These are phyloP conservation scores for Capitulum mitella DNA, from an alignment of 2,888 invertebrate genomes.

Conservation along the genomic window DNA sequence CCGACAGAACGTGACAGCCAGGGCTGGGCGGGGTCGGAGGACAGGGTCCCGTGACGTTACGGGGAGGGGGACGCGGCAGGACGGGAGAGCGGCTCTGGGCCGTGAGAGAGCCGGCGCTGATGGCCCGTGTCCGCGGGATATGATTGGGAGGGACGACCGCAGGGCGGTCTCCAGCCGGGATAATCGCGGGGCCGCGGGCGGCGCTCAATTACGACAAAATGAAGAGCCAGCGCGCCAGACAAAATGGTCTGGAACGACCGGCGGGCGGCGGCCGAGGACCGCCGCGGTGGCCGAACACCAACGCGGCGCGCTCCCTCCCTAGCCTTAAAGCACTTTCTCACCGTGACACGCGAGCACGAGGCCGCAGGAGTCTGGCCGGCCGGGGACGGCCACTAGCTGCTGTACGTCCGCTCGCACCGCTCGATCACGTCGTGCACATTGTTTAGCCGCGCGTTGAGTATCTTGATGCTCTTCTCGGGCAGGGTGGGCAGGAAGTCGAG, in stretches of 20 bases:
- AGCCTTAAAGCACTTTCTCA: not conserved
- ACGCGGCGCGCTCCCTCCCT: too few relatives aligned
- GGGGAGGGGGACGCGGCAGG: too few relatives aligned
- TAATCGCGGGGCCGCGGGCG: not conserved
- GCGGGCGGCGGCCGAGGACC: too few relatives aligned
- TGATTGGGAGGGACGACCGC: not conserved
- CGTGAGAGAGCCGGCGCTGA: not conserved
- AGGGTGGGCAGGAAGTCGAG: conserved; percentile 66
- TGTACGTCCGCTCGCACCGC: conserved; percentile 57
- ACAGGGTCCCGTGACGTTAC: too few relatives aligned
- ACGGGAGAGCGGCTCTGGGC: too few relatives aligned
- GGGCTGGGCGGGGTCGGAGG: too few relatives aligned
- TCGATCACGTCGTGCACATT: conserved; percentile 67
- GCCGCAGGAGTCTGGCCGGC: not conserved
- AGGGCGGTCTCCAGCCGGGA: not conserved
- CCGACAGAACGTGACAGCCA: too few relatives aligned
- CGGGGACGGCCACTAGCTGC: conserved; percentile 4
- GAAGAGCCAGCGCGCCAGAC: not conserved
- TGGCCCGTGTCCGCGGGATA: not conserved
- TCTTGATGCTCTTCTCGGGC: conserved; percentile 72
- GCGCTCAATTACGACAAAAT: conserved; percentile 10
- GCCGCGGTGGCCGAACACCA: too few relatives aligned
- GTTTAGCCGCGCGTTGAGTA: conserved; percentile 67
- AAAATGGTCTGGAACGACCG: not conserved
- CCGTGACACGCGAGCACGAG: not conserved